phyloP scores from a whole-genome alignment of 2,797 vertebrate genomes.

The Erethizon dorsatum region DNA sequence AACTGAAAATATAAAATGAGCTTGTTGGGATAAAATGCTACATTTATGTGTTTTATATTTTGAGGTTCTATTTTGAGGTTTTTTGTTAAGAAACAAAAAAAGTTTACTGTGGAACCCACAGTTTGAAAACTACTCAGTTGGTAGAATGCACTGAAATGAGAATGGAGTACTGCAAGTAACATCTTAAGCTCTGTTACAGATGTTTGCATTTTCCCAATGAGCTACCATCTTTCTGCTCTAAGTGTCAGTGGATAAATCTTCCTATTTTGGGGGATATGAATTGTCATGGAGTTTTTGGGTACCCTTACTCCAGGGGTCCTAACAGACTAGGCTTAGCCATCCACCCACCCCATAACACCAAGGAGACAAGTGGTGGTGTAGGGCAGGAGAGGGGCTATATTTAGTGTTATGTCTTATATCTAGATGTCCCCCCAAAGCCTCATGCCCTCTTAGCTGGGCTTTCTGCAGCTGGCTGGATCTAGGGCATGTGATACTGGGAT shows the following conservation, averaged over 20 bases:
- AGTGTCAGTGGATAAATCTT: background rate
- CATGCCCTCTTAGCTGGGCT: background rate
- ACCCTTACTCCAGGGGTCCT: background rate
- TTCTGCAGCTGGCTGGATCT: background rate
- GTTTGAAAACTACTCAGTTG: conserved; percentile 15
- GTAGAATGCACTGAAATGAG: background rate
- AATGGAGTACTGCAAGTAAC: background rate
- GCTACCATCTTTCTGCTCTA: background rate
- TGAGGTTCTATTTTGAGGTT: background rate
- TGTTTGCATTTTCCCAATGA: background rate
- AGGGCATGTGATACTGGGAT: background rate
- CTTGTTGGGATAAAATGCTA: background rate
- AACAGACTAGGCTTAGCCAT: background rate
- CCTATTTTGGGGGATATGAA: background rate
- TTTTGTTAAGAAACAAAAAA: background rate
- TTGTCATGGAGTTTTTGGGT: background rate
- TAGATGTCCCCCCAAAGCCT: background rate
- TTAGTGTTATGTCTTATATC: background rate
- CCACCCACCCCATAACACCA: background rate
- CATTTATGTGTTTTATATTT: conserved; percentile 11
- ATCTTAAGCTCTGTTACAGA: background rate
- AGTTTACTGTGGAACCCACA: background rate
- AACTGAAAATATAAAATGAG: conserved; percentile 19
- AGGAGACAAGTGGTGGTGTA: background rate
- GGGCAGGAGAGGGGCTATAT: background rate